A percentile compares a stretch with the other conserved stretches of the same genome.
Evolutionary conservation across 2,797 vertebrate species (phyloP).

Genomic region (Leucoraja ocellata): DNA sequence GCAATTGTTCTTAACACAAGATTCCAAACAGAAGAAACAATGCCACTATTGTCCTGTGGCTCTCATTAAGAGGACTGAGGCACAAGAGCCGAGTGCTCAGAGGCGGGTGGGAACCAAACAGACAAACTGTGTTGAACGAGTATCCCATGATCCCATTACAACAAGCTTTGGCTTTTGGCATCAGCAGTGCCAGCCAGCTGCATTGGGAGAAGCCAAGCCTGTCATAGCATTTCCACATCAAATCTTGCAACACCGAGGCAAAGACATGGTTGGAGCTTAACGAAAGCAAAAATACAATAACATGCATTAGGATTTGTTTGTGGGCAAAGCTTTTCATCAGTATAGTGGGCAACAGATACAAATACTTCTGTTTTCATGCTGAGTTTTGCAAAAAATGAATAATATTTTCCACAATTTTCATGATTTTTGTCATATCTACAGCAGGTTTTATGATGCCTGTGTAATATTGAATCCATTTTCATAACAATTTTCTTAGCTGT

Average conservation of each 20-base stretch:
- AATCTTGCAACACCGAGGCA: slow-evolving; percentile 56
- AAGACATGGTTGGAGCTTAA: slow-evolving; percentile 62
- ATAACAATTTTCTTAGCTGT: neutral
- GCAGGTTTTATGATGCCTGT: neutral
- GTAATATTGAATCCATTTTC: slow-evolving; percentile 7
- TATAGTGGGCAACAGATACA: neutral
- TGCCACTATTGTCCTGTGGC: slow-evolving; percentile 72
- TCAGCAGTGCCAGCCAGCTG: slow-evolving; percentile 67
- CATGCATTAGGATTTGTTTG: slow-evolving; percentile 69
- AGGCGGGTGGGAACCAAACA: slow-evolving; percentile 70
- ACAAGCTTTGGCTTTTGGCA: slow-evolving; percentile 62
- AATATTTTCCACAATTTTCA: neutral
- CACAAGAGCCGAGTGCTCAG: slow-evolving; percentile 52
- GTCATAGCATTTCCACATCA: slow-evolving; percentile 80
- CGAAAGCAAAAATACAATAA: slow-evolving; percentile 72
- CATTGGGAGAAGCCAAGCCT: slow-evolving; percentile 70
- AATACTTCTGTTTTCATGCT: neutral
- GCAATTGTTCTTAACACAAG: slow-evolving; percentile 69
- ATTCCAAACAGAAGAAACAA: slow-evolving; percentile 70
- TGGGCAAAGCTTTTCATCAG: slow-evolving; percentile 2
- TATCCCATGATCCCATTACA: slow-evolving; percentile 62
- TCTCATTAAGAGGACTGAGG: slow-evolving; percentile 70
- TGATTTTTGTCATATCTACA: neutral
- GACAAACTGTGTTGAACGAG: slow-evolving; percentile 55
- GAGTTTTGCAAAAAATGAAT: neutral